phyloP scores from a whole-genome alignment of 2,113 vertebrate genomes.

The Tupaia chinensis region DNA sequence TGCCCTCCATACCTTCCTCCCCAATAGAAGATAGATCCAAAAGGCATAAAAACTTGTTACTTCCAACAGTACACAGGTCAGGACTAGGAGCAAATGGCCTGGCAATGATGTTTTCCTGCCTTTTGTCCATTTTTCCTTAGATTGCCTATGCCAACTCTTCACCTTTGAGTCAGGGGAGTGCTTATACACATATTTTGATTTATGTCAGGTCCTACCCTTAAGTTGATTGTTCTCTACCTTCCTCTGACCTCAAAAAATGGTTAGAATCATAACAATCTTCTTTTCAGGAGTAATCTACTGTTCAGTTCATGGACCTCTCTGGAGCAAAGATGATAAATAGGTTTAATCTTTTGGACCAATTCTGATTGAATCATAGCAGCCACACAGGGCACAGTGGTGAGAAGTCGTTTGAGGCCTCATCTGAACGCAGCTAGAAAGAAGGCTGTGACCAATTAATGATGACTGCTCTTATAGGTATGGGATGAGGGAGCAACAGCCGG shows the following conservation, averaged over 20 bases:
- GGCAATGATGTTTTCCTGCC: not conserved
- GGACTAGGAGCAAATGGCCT: not conserved
- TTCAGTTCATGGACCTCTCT: slow-evolving; percentile 42
- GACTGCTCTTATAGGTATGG: not conserved
- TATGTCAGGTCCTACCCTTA: slow-evolving; percentile 34
- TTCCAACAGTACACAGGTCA: slow-evolving; percentile 21
- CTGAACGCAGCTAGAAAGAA: slow-evolving; percentile 48
- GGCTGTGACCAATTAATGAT: not conserved
- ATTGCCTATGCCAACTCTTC: slow-evolving; percentile 12
- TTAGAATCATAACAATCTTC: slow-evolving; percentile 58
- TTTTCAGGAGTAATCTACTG: slow-evolving; percentile 56
- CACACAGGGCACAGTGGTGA: slow-evolving; percentile 69
- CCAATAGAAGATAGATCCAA: not conserved
- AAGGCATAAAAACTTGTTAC: not conserved
- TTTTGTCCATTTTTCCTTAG: not conserved
- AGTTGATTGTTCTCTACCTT: slow-evolving; percentile 44
- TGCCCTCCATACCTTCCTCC: too few relatives aligned
- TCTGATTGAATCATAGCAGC: slow-evolving; percentile 56
- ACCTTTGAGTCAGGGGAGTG: slow-evolving; percentile 40
- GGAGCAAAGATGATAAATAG: slow-evolving; percentile 72
- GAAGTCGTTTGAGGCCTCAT: slow-evolving; percentile 61
- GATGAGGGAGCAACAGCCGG: not conserved
- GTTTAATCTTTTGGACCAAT: slow-evolving; percentile 72
- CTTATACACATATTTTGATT: slow-evolving; percentile 63
- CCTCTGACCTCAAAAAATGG: slow-evolving; percentile 62